phyloP scores from a whole-genome alignment of 1,140 invertebrate species.

The Drosophila serrata region DNA sequence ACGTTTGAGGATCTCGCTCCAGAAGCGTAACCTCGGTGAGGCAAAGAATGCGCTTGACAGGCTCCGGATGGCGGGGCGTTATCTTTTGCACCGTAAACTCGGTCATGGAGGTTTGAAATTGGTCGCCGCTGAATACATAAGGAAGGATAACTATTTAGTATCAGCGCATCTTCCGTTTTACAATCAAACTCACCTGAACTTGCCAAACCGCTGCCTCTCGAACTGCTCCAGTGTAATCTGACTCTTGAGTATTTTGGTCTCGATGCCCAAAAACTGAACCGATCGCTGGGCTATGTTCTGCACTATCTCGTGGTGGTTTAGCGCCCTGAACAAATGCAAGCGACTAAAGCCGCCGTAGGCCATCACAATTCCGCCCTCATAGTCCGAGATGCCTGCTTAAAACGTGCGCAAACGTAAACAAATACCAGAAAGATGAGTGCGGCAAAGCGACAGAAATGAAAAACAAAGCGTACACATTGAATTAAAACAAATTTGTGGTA shows the following conservation, averaged over 20 bases:
- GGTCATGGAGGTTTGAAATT: conserved; percentile 95
- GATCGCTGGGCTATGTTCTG: conserved; percentile 94
- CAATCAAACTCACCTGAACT: conserved; percentile 90
- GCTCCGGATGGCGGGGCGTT: conserved; percentile 91
- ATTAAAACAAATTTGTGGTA: conserved; percentile 47
- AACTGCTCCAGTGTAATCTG: conserved; percentile 95
- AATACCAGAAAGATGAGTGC: conserved; percentile 75
- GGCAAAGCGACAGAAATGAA: conserved; percentile 44
- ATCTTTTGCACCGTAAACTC: conserved; percentile 97
- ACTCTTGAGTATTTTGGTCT: conserved; percentile 93
- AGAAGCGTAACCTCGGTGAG: conserved; percentile 97
- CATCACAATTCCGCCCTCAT: conserved; percentile 94
- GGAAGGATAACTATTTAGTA: conserved; percentile 16
- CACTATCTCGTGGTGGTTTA: conserved; percentile 94
- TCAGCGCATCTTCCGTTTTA: neutral
- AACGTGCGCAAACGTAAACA: conserved; percentile 75
- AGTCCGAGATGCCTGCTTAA: conserved; percentile 88
- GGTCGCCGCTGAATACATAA: conserved; percentile 90
- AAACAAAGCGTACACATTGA: conserved; percentile 52
- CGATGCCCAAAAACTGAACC: conserved; percentile 91
- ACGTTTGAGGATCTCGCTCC: conserved; percentile 98
- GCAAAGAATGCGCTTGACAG: conserved; percentile 95
- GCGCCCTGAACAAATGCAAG: conserved; percentile 94
- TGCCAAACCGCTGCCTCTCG: conserved; percentile 94
- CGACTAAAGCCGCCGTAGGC: conserved; percentile 94